Conservation (phyloP, 1,140 invertebrate species). For the Cydia amplana region DNA sequence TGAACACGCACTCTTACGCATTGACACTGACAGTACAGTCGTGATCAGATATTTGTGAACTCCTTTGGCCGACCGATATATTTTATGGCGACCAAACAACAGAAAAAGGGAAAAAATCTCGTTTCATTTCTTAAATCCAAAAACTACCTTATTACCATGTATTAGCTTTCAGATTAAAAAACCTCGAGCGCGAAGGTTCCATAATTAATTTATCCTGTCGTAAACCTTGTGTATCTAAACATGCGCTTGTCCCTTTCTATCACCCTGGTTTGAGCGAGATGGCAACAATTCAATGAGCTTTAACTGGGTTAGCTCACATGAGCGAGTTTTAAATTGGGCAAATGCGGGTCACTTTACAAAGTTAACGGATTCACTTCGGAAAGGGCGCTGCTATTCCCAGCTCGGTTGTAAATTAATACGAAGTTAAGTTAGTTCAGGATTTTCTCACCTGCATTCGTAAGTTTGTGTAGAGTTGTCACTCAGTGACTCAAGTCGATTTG, state of each 20-base stretch:
- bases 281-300: neutral
- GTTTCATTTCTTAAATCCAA: neutral
- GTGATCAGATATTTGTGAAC: too few species aligned
- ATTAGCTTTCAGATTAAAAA: neutral
- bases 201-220: neutral
- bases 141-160: neutral
- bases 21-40: too few species aligned
- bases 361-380: neutral
- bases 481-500: neutral
- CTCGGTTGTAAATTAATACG: neutral
- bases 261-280: neutral
- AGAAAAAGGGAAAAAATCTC: neutral
- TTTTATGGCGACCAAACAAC: neutral
- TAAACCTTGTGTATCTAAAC: constrained; percentile 3
- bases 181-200: neutral
- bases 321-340: neutral
- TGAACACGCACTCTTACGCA: too few species aligned
- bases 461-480: neutral
- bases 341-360: neutral
- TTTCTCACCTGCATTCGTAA: neutral
- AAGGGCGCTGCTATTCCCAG: neutral
- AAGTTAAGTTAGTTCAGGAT: neutral
- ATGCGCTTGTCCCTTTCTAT: neutral
- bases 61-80: too few species aligned
- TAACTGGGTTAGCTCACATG: neutral